Conservation (phyloP, 1,140 invertebrate genomes). For the Platyscapa corneri region DNA sequence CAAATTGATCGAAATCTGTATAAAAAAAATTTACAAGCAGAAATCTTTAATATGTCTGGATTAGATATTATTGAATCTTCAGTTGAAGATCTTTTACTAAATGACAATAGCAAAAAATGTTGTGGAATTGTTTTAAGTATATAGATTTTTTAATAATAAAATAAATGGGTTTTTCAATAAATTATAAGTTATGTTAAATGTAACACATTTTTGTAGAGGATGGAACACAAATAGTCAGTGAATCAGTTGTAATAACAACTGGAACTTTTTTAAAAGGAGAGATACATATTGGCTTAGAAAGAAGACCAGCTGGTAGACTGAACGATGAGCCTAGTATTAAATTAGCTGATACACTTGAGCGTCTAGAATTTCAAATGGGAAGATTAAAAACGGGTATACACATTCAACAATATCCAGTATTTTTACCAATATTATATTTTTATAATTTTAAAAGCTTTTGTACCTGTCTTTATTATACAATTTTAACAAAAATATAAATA, state of each 20-base stretch:
- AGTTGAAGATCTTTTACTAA: constrained; percentile 89
- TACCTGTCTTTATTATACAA: too few species aligned
- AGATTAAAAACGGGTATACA: constrained; percentile 87
- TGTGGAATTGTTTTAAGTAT: constrained; percentile 80
- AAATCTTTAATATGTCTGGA: constrained; percentile 81
- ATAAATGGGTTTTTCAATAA: not conserved
- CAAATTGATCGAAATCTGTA: constrained; percentile 93
- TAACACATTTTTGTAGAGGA: constrained; percentile 71
- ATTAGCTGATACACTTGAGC: constrained; percentile 86
- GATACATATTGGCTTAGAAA: constrained; percentile 90
- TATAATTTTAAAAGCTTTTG: too few species aligned
- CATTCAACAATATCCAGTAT: too few species aligned
- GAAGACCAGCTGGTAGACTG: constrained; percentile 87
- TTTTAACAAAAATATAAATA: not conserved
- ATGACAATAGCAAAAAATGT: constrained; percentile 73
- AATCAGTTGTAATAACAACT: constrained; percentile 90
- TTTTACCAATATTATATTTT: too few species aligned
- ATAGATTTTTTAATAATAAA: constrained; percentile 43
- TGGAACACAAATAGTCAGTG: constrained; percentile 78
- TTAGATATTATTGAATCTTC: constrained; percentile 83
- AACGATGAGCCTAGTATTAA: constrained; percentile 89
- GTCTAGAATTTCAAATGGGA: constrained; percentile 85
- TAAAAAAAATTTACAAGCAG: constrained; percentile 87
- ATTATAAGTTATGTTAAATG: constrained; percentile 11
- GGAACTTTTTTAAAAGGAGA: constrained; percentile 94